Percentiles rank a stretch among this genome's conserved stretches.
These are phyloP conservation scores for Tapirus indicus DNA, from an alignment of 2,797 vertebrate genomes.

Conservation along the genomic window DNA sequence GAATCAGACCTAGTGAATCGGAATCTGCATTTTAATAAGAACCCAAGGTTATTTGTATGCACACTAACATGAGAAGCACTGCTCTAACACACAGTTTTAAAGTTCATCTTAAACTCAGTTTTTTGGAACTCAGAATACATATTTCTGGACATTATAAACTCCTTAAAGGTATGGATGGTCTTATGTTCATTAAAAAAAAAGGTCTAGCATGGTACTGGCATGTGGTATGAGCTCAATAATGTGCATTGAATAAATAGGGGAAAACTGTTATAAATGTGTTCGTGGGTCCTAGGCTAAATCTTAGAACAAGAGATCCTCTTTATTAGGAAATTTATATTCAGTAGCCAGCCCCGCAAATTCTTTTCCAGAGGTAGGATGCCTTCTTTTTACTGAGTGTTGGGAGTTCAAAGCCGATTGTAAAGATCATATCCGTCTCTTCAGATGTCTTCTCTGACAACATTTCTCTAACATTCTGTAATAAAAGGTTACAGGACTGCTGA, in stretches of 20 bases:
- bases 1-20: not conserved
- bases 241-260: not conserved
- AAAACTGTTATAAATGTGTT: not conserved
- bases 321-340: not conserved
- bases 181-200: not conserved
- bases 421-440: not conserved
- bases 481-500: not conserved
- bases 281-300: not conserved
- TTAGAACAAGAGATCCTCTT: not conserved
- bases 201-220: not conserved
- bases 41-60: not conserved
- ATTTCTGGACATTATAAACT: conserved; percentile 15
- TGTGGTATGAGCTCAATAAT: not conserved
- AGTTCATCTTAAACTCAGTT: not conserved
- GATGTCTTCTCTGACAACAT: not conserved
- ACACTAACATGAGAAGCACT: not conserved
- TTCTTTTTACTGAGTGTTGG: conserved; percentile 18
- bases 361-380: not conserved
- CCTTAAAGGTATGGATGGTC: not conserved
- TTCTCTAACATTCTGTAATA: not conserved
- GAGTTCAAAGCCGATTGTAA: not conserved
- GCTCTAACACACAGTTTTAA: not conserved
- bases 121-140: not conserved
- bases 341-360: not conserved
- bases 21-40: conserved; percentile 5